Percentiles rank a stretch among this genome's conserved stretches.
These are phyloP conservation scores for Penelope pileata DNA, from an alignment of 2,113 vertebrate species.

Conservation along the genomic window DNA sequence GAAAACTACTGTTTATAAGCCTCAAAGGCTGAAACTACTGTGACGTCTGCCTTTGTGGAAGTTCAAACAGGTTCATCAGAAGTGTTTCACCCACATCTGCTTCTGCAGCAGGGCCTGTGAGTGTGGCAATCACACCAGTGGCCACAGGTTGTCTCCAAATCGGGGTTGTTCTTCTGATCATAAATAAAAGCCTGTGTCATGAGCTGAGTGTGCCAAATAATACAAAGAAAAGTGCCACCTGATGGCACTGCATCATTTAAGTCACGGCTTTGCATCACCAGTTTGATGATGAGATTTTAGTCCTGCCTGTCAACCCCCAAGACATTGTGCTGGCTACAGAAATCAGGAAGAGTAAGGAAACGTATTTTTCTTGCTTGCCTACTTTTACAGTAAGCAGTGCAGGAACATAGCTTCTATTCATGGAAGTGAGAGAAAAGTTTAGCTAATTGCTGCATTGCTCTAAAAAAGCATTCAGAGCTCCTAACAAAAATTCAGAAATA, in stretches of 20 bases:
- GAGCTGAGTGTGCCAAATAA: background rate
- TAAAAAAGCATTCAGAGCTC: background rate
- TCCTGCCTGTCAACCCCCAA: background rate
- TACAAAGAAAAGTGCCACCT: background rate
- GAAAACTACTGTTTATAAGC: background rate
- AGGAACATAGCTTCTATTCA: background rate
- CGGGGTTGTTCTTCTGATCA: background rate
- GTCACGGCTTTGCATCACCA: background rate
- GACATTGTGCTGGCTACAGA: background rate
- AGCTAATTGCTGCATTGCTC: background rate
- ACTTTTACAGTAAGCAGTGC: background rate
- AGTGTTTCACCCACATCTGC: background rate
- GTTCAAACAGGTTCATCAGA: background rate
- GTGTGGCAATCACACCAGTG: fast-evolving
- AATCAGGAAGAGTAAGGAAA: background rate
- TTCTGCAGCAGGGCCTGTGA: fast-evolving
- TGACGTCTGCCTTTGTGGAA: background rate
- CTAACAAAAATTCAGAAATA: background rate
- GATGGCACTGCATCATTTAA: background rate
- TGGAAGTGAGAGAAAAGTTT: background rate
- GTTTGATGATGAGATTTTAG: background rate
- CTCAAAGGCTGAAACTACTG: background rate
- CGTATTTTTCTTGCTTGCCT: background rate
- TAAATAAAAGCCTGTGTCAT: background rate
- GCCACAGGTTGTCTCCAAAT: background rate